phyloP scores from a whole-genome alignment of 1,140 invertebrate species.

The Euwallacea similis region DNA sequence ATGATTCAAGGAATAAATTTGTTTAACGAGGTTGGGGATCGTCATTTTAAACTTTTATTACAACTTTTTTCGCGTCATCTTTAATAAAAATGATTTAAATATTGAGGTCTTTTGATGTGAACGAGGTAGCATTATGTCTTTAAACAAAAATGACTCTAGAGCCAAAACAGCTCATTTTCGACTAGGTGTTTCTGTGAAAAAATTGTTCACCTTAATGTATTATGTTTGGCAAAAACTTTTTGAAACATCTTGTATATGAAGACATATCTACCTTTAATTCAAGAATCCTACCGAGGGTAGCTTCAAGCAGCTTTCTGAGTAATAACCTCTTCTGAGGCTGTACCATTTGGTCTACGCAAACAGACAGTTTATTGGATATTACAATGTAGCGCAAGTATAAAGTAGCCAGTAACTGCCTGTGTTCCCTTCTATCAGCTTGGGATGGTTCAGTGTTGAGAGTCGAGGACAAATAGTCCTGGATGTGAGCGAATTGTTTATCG shows the following conservation, averaged over 20 bases:
- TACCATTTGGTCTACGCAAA: constrained; percentile 86
- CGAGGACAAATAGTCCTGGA: constrained; percentile 65
- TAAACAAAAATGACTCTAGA: no score
- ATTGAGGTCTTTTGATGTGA: no score
- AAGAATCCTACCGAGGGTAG: constrained; percentile 74
- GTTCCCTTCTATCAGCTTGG: constrained; percentile 62
- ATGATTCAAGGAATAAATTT: no score
- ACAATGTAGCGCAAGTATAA: constrained; percentile 80
- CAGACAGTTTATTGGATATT: constrained; percentile 73
- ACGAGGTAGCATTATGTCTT: no score
- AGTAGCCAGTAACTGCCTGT: constrained; percentile 61
- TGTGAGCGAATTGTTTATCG: constrained; percentile 66
- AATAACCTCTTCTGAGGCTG: constrained; percentile 90
- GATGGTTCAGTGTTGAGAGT: constrained; percentile 62
- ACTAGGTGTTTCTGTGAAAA: background rate
- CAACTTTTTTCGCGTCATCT: background rate
- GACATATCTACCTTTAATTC: constrained; percentile 25
- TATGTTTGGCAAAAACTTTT: background rate
- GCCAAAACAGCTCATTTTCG: no score
- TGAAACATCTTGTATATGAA: background rate
- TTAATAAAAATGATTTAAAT: no score
- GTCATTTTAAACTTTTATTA: background rate
- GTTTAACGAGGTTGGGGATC: no score
- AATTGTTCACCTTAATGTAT: no score
- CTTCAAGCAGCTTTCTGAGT: constrained; percentile 77